Conservation (phyloP, 2,113 vertebrate species). For the Pedionomus torquatus region DNA sequence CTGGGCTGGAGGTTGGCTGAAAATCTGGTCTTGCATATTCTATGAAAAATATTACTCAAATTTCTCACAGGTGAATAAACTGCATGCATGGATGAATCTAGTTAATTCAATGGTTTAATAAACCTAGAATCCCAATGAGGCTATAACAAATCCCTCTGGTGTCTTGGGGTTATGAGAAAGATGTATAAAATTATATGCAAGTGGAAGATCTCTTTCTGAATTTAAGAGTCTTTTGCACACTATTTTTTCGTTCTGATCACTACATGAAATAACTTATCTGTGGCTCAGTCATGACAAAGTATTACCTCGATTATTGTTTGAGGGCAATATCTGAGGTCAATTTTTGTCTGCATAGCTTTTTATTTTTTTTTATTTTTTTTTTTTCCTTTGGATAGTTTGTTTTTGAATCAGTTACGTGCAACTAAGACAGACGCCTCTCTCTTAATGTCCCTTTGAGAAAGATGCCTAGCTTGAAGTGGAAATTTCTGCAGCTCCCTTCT, state of each 20-base stretch:
- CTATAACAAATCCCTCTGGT: slow-evolving; percentile 10
- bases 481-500: neutral
- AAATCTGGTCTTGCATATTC: slow-evolving; percentile 35
- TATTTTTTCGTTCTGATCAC: neutral
- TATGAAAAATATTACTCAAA: slow-evolving; percentile 29
- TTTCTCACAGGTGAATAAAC: slow-evolving; percentile 60
- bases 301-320: neutral
- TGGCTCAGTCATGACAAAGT: neutral
- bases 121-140: slow-evolving; percentile 49
- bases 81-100: slow-evolving; percentile 6
- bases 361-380: no score
- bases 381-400: neutral
- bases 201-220: slow-evolving; percentile 7
- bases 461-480: neutral
- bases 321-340: neutral
- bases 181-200: slow-evolving; percentile 35
- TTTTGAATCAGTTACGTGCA: neutral
- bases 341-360: neutral
- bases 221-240: neutral
- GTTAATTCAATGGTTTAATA: slow-evolving; percentile 67
- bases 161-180: slow-evolving; percentile 4
- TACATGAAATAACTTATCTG: neutral
- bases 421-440: neutral
- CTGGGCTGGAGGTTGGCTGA: slow-evolving; percentile 2
- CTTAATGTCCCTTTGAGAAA: neutral